These are phyloP conservation scores for Conger conger DNA, from an alignment of 2,113 vertebrate species.

Conservation along the genomic window DNA sequence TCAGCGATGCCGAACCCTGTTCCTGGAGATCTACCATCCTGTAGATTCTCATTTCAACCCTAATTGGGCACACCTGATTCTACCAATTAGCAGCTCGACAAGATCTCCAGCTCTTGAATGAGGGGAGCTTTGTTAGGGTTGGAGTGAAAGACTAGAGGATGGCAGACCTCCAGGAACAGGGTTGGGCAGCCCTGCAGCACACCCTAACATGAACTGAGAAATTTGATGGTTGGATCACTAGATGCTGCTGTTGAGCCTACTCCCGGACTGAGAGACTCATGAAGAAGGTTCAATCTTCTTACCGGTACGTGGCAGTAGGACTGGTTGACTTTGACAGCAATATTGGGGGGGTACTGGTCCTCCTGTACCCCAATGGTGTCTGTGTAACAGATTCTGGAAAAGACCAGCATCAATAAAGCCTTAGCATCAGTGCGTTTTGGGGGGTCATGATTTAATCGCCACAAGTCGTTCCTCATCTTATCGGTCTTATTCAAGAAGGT, in stretches of 20 bases:
- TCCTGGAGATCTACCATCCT: no score
- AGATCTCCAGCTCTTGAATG: no score
- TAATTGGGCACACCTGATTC: no score
- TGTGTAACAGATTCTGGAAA: constrained; percentile 92
- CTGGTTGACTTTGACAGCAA: constrained; percentile 96
- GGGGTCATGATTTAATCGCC: neutral
- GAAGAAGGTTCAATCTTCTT: constrained; percentile 48
- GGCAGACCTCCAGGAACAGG: neutral
- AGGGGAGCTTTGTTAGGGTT: no score
- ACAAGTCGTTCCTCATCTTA: neutral
- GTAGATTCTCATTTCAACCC: no score
- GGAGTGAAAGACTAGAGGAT: no score
- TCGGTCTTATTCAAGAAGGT: neutral
- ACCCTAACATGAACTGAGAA: neutral
- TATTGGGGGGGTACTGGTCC: constrained; percentile 97
- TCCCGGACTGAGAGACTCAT: neutral
- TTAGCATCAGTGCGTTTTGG: neutral
- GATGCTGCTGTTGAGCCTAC: neutral
- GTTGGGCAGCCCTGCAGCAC: no score
- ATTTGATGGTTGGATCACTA: neutral
- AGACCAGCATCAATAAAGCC: constrained; percentile 1
- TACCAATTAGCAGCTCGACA: no score
- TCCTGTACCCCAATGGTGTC: constrained; percentile 91
- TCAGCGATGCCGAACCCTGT: no score
- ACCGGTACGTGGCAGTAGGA: constrained; percentile 97